These are phyloP conservation scores for Tupaia chinensis DNA, from an alignment of 2,113 vertebrate species.

Conservation along the genomic window DNA sequence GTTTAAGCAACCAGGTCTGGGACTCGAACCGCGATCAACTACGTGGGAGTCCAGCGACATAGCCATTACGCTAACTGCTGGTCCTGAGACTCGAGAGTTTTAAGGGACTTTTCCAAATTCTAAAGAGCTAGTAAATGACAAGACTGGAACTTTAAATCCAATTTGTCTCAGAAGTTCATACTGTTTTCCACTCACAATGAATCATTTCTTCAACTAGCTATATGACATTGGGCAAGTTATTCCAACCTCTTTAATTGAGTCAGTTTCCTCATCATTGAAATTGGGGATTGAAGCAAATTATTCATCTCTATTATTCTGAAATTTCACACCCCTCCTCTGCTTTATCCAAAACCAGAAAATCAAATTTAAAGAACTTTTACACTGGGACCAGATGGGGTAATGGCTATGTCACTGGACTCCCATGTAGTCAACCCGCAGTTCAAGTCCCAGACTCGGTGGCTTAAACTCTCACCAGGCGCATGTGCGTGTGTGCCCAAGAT, in stretches of 20 bases:
- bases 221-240: not conserved
- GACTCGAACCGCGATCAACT: no score
- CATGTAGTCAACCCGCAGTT: no score
- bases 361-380: not conserved
- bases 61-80: no score
- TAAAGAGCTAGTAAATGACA: not conserved
- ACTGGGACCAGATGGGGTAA: no score
- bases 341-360: not conserved
- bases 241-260: not conserved
- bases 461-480: no score
- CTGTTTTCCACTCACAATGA: not conserved
- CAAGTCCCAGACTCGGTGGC: no score
- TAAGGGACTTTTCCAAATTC: not conserved
- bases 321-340: not conserved
- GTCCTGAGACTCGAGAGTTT: not conserved
- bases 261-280: not conserved
- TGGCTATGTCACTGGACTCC: no score
- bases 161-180: not conserved
- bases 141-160: not conserved
- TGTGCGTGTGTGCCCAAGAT: no score
- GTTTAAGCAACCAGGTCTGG: no score
- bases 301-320: not conserved
- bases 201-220: not conserved
- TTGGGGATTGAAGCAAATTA: not conserved
- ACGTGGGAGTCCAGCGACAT: no score